phyloP scores from a whole-genome alignment of 2,113 vertebrate genomes.

The Labeo catla region DNA sequence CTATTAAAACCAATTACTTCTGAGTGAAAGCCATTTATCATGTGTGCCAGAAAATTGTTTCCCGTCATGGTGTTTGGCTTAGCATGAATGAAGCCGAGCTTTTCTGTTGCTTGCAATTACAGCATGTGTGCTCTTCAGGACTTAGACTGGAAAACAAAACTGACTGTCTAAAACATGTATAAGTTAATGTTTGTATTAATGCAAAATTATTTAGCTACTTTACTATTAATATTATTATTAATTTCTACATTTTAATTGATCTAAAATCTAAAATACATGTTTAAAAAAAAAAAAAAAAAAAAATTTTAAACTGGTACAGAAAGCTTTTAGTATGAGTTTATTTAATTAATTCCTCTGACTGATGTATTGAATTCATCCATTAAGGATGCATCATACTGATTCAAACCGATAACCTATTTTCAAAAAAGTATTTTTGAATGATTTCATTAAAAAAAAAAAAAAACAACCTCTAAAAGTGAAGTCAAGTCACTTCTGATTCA shows the following conservation, averaged over 20 bases:
- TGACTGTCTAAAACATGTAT: neutral
- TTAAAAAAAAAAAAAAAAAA: no score
- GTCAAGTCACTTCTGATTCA: no score
- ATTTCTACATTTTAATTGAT: no score
- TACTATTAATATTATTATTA: no score
- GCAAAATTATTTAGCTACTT: no score
- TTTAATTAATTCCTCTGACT: no score
- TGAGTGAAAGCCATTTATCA: slow-evolving; percentile 3
- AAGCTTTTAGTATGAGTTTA: no score
- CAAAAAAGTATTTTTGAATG: neutral
- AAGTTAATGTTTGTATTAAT: neutral
- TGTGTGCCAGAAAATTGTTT: slow-evolving; percentile 12
- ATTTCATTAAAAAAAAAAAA: neutral
- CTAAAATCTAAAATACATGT: no score
- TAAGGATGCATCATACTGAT: no score
- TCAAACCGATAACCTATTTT: neutral
- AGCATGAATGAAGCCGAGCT: slow-evolving; percentile 8
- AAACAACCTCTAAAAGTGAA: no score
- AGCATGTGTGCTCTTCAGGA: slow-evolving; percentile 18
- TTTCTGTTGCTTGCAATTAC: slow-evolving; percentile 18
- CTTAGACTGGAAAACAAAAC: neutral
- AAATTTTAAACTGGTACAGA: no score
- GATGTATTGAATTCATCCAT: no score
- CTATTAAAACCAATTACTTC: slow-evolving; percentile 40
- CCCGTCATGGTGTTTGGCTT: slow-evolving; percentile 25